Percentiles rank a stretch among this genome's conserved stretches.
Evolutionary conservation across 1,140 invertebrate genomes (phyloP).

Genomic region (Monochamus saltuarius): DNA sequence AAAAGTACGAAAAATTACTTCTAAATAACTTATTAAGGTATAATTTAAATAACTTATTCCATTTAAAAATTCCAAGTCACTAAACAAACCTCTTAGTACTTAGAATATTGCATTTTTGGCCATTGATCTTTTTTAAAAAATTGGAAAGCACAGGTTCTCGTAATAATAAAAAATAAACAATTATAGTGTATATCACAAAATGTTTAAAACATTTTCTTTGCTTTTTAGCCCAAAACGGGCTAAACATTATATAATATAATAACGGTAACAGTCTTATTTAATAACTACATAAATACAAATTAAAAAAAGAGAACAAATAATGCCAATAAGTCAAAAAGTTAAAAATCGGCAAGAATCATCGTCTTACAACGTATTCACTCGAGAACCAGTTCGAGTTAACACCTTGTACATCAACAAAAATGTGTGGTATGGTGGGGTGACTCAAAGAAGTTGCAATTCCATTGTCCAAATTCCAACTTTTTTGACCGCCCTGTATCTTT

Average conservation of each 20-base stretch:
- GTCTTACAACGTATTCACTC: background rate
- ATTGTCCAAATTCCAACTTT: no score
- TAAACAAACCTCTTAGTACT: constrained; percentile 7
- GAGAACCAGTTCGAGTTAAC: background rate
- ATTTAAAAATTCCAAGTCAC: constrained; percentile 3
- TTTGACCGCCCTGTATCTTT: background rate
- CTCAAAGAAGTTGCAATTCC: background rate
- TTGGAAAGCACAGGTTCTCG: constrained; percentile 27
- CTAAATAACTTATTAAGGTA: background rate
- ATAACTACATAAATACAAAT: constrained; percentile 48
- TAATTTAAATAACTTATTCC: background rate
- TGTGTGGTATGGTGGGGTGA: constrained; percentile 12
- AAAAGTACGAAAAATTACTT: constrained; percentile 23
- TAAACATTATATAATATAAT: constrained; percentile 46
- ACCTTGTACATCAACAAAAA: constrained; percentile 43
- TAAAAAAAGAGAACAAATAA: constrained; percentile 17
- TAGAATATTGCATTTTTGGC: constrained; percentile 30
- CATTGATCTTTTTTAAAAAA: constrained; percentile 19
- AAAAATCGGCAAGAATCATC: constrained; percentile 16
- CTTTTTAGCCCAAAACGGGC: constrained; percentile 29
- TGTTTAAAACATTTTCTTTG: constrained; percentile 48
- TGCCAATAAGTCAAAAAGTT: constrained; percentile 22
- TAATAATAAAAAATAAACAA: constrained; percentile 33
- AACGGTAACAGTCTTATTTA: constrained; percentile 54
- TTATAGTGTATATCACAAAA: constrained; percentile 46